These are phyloP conservation scores for Schizothorax lantsangensis DNA, from an alignment of 2,797 vertebrate species.

Conservation along the genomic window DNA sequence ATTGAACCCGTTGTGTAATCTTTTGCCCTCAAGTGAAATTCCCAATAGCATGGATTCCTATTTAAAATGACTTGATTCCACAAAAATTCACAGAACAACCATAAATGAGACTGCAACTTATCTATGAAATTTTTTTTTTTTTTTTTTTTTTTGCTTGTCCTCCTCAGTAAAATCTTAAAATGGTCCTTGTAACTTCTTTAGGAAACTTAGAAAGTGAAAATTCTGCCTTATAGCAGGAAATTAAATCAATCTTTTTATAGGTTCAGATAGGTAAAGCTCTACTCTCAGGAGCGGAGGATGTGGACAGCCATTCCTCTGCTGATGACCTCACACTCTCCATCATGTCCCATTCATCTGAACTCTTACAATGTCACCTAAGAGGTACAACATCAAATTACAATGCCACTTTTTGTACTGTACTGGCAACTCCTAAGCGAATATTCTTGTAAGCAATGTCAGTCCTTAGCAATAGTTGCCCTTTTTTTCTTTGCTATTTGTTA, in stretches of 20 bases:
- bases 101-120: neutral
- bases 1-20: neutral
- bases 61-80: neutral
- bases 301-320: slow-evolving; percentile 84
- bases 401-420: neutral
- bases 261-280: slow-evolving; percentile 89
- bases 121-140: neutral
- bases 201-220: neutral
- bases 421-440: neutral
- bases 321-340: slow-evolving; percentile 89
- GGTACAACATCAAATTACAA: slow-evolving; percentile 62
- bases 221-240: neutral
- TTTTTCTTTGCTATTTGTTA: neutral
- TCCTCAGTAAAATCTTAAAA: neutral
- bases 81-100: neutral
- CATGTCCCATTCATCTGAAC: slow-evolving; percentile 87
- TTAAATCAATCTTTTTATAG: slow-evolving; percentile 67
- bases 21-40: neutral
- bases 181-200: neutral
- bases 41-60: neutral
- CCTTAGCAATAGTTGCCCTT: neutral
- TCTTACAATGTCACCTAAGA: slow-evolving; percentile 78
- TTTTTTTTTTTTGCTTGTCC: neutral
- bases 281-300: slow-evolving; percentile 87
- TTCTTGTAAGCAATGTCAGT: neutral